Evolutionary conservation across 2,888 invertebrate genomes (phyloP), one percentile per base, ranked within the genome.

Genomic region (Parasteatoda lunata): DNA sequence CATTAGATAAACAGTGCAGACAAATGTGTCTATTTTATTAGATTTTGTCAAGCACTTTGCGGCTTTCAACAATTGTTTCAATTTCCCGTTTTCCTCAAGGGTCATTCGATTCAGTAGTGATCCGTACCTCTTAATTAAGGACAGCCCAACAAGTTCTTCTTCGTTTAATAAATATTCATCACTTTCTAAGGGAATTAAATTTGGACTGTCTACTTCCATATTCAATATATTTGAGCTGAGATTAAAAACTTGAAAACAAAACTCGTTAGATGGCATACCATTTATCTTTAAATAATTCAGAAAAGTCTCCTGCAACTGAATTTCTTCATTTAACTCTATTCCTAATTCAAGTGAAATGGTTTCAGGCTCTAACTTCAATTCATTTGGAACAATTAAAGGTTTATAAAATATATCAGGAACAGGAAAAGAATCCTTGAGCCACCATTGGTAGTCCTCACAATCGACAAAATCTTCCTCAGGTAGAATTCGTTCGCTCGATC

Each of bases 1-100:
- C 15, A 84, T 75, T 30, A 88, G 54, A 45, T 64, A 84, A 13
- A 88, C 6, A 8, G 88, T 77, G 9, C 72, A 49, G 0, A 81
- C 73, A 64, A 88, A 88, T 13, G 81, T 49, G 51, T 88, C 84
- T 11, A 88, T 73, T 49, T 73, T 78, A 51, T 68, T 51, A 5
- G 68, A 11, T 9, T 75, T 49, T 30, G 75, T 51, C 9, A 82
- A 70, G 45, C 9, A 48, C 65, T 75, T 87, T 15, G 48, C 52
- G 5, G 82, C 73, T 78, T 82, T 87, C 11, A 87, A 70, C 47
- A 87, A 11, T n/a, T 64, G 48, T 65, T 87, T 78, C 1, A 82
- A 48, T 15, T 75, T 65, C 30, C 9, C 15, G 5, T 69, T 52
- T 52, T 83, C 48, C 0, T 73, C 48, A 15, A 64, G 15, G 5